phyloP scores from a whole-genome alignment of 2,113 vertebrate genomes.

The Pangasianodon gigas region DNA sequence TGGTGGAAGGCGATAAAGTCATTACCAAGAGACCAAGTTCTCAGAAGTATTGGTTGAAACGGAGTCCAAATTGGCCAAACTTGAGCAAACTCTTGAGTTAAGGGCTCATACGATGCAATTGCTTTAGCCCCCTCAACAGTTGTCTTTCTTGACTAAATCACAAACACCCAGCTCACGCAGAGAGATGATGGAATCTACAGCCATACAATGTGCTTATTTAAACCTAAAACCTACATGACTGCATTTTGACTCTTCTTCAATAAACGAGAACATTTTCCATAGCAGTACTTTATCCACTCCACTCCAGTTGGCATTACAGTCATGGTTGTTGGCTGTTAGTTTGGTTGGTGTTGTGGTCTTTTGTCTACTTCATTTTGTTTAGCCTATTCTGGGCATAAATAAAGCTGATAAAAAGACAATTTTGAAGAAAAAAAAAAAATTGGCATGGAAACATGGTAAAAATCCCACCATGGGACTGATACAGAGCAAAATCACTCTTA shows the following conservation, averaged over 20 bases:
- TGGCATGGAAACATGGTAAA: not conserved
- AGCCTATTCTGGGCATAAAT: not conserved
- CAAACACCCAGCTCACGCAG: not conserved
- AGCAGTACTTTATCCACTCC: not conserved
- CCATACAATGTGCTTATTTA: not conserved
- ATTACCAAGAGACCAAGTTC: conserved; percentile 31
- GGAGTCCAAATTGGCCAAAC: conserved; percentile 13
- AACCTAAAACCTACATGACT: not conserved
- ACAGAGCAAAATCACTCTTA: not conserved
- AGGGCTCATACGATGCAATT: not conserved
- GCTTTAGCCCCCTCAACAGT: conserved; percentile 13
- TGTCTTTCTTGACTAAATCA: not conserved
- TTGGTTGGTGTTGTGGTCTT: not conserved
- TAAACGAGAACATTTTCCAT: not conserved
- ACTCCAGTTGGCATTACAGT: not conserved
- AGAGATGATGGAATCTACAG: not conserved
- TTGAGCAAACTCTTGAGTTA: not conserved
- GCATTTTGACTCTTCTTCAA: not conserved
- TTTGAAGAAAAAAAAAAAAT: not conserved
- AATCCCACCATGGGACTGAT: not conserved
- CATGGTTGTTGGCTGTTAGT: not conserved
- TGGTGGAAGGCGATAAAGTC: conserved; percentile 37
- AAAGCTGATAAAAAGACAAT: not conserved
- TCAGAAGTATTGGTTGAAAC: not conserved
- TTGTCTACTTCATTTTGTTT: not conserved